Evolutionary conservation across 30 jellyfish, hydroid and myxozoan species (phyloP).

Genomic region (Aurelia aurita): DNA sequence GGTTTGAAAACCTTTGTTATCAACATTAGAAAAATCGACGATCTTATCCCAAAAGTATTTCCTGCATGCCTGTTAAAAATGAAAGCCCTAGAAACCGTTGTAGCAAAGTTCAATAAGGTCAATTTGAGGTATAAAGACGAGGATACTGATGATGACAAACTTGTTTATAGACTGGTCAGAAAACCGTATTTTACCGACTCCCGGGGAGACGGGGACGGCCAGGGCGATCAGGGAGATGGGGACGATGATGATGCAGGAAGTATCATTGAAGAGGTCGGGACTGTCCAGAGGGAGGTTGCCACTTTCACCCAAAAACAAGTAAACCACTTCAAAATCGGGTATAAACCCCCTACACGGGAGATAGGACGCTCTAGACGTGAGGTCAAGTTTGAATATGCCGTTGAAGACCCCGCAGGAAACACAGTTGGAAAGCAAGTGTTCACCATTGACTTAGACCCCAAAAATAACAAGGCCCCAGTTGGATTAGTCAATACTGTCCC

Average conservation of each 20-base stretch:
- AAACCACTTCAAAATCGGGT: slow-evolving; percentile 88
- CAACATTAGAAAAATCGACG: slow-evolving; percentile 83
- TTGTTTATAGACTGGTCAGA: slow-evolving; percentile 56
- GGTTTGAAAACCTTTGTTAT: slow-evolving; percentile 89
- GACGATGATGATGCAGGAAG: slow-evolving; percentile 67
- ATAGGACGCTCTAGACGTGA: slow-evolving; percentile 72
- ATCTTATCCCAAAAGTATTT: slow-evolving; percentile 76
- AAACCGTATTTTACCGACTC: slow-evolving; percentile 68
- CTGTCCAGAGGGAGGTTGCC: slow-evolving; percentile 17
- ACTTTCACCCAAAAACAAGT: slow-evolving; percentile 86
- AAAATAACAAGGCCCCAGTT: slow-evolving; percentile 89
- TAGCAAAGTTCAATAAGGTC: slow-evolving; percentile 63
- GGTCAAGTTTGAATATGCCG: slow-evolving; percentile 77
- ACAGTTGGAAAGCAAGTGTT: slow-evolving; percentile 52
- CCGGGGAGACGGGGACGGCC: slow-evolving; percentile 22
- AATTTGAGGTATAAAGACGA: slow-evolving; percentile 81
- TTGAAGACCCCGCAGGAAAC: slow-evolving; percentile 88
- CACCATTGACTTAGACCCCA: slow-evolving; percentile 78
- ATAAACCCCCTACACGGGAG: slow-evolving; percentile 78
- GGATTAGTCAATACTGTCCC: slow-evolving; percentile 64
- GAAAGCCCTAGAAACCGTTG: slow-evolving; percentile 67
- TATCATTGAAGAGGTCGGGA: slow-evolving; percentile 55
- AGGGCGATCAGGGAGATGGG: background rate
- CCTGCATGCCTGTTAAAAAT: slow-evolving; percentile 88
- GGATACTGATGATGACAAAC: slow-evolving; percentile 82